Evolutionary conservation across 2,797 vertebrate species (phyloP), one percentile per base, ranked within the genome.

Genomic region (Okamejei kenojei): DNA sequence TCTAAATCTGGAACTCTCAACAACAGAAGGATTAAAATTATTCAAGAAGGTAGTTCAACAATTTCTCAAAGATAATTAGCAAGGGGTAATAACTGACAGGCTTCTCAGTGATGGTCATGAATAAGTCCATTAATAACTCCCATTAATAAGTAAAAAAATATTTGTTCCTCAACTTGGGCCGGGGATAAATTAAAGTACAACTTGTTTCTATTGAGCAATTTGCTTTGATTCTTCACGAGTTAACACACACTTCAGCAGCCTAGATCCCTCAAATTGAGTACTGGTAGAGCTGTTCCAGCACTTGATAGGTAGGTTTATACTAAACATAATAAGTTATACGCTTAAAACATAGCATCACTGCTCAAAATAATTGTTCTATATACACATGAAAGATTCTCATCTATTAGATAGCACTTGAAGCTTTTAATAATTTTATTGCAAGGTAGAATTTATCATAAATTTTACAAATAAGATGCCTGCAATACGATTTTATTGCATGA

Each of bases 401-500:
- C 38, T 92, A 74, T 74, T 74, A 92, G 38, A 90, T 92, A 35
- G 7, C 23, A 13, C 73, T 92, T 73, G 71, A 76, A 92, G 84
- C 63, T 32, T 35, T 54, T 92, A 92, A 76, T 92, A 92, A 74
- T 92, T 92, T 92, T 92, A 92, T 92, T 92, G 90, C 35, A 92
- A 92, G 90, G 71, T 92, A 92, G 71, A 76, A 58, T 92, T 92
- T 76, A 71, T 91, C 73, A 74, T 90, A 90, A 19, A 32, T 54
- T 73, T 91, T 91, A 92, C 90, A 92, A 92, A 74, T 74, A 92
- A 74, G 54, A 54, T 76, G 90, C 73, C 29, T 92, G 90, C 90
- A 92, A 92, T 91, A 91, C 54, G 90, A 73, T 92, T 54, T 92
- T 92, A 92, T 74, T 92, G 90, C 90, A 92, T 92, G 90, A 92